These are phyloP conservation scores for Polydrusus cervinus DNA, from an alignment of 2,888 invertebrate genomes.

Conservation along the genomic window DNA sequence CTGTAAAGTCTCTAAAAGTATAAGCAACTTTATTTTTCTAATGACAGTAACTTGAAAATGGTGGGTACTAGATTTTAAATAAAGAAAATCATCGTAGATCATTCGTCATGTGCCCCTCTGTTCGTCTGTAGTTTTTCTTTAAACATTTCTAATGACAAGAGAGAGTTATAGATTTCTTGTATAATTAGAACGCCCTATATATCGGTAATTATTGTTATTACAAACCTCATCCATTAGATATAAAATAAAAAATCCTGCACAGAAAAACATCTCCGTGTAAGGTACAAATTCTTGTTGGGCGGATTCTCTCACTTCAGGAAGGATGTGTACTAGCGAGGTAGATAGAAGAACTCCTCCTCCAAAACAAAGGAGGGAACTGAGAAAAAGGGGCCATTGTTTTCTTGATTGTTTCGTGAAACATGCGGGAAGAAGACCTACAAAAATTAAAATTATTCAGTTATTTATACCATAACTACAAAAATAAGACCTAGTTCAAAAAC, in stretches of 20 bases:
- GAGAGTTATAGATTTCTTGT: too few species aligned
- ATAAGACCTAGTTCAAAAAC: not conserved
- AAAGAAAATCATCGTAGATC: too few species aligned
- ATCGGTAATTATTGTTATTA: too few species aligned
- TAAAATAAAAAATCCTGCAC: conserved; percentile 81
- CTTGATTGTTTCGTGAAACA: conserved; percentile 76
- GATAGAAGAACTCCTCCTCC: conserved; percentile 87
- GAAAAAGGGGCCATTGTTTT: conserved; percentile 76
- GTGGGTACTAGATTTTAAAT: too few species aligned
- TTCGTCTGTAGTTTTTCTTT: too few species aligned
- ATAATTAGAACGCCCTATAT: too few species aligned
- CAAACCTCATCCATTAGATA: conserved; percentile 80
- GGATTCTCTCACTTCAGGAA: conserved; percentile 83
- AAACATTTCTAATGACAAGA: too few species aligned
- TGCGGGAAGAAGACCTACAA: conserved; percentile 79
- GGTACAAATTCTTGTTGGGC: conserved; percentile 66
- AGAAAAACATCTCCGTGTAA: conserved; percentile 79
- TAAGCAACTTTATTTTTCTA: too few species aligned
- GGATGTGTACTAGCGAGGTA: conserved; percentile 85
- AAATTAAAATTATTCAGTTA: not conserved
- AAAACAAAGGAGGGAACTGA: conserved; percentile 84
- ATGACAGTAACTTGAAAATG: too few species aligned
- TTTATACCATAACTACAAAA: not conserved
- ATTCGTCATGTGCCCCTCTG: too few species aligned
- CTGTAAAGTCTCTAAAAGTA: too few species aligned